These are phyloP conservation scores for Numenius phaeopus DNA, from an alignment of 2,797 vertebrate species.

Conservation along the genomic window DNA sequence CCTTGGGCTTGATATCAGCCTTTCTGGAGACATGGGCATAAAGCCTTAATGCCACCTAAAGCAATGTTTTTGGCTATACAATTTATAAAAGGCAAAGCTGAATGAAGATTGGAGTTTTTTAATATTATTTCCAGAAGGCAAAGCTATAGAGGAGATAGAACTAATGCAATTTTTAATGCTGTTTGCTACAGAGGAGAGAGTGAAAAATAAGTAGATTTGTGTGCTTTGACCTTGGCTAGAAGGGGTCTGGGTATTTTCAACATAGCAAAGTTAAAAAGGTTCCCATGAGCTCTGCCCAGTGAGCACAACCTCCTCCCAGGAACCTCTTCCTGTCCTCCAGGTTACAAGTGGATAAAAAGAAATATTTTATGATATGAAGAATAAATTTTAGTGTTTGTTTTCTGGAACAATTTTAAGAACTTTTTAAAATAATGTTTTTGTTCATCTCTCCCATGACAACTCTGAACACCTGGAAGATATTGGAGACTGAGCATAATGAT, in stretches of 20 bases:
- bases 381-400: not conserved
- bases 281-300: not conserved
- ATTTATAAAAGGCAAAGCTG: not conserved
- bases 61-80: accelerated
- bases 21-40: not conserved
- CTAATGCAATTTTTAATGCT: not conserved
- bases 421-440: not conserved
- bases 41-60: not conserved
- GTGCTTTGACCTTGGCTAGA: not conserved
- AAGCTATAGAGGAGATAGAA: not conserved
- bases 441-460: not conserved
- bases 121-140: not conserved
- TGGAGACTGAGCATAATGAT: not conserved
- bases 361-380: not conserved
- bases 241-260: not conserved
- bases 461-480: not conserved
- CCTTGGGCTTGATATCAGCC: not conserved
- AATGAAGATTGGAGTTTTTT: not conserved
- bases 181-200: not conserved
- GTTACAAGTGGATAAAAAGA: not conserved
- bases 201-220: not conserved
- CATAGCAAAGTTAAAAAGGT: not conserved
- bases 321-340: not conserved
- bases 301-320: not conserved
- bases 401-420: not conserved